Percentiles rank a stretch among this genome's conserved stretches.
phyloP scores from a whole-genome alignment of 2,113 vertebrate species.

The Nycticryphes semicollaris region DNA sequence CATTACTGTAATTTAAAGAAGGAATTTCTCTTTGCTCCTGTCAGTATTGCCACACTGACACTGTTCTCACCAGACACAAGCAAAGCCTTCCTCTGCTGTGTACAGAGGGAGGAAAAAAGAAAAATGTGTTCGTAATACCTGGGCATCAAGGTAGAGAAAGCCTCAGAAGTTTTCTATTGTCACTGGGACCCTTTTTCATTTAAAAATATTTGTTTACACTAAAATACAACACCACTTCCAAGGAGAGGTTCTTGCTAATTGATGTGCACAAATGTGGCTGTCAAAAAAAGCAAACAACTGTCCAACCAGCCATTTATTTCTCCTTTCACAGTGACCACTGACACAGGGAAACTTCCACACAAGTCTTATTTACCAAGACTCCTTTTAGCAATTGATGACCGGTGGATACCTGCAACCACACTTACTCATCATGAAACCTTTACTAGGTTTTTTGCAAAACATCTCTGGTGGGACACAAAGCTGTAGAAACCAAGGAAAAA shows the following conservation, averaged over 20 bases:
- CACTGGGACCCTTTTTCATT: background rate
- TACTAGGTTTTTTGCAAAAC: background rate
- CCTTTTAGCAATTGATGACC: fast-evolving
- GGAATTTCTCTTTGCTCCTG: background rate
- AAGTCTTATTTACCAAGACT: background rate
- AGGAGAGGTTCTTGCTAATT: background rate
- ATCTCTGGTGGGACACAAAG: background rate
- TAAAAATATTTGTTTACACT: background rate
- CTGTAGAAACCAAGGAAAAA: background rate
- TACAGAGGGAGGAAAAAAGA: background rate
- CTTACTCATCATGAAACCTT: background rate
- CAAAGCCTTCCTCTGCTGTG: background rate
- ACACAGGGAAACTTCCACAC: background rate
- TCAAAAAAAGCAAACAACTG: background rate
- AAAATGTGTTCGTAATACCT: background rate
- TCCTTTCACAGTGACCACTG: background rate
- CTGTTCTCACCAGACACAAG: background rate
- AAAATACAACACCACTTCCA: background rate
- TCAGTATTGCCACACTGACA: background rate
- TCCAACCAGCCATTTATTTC: background rate
- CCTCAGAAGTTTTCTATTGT: background rate
- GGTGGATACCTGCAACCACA: background rate
- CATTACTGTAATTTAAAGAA: background rate
- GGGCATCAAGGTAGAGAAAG: background rate
- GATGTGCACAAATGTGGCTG: background rate